These are phyloP conservation scores for Tetranychus truncatus DNA, from an alignment of 2,888 invertebrate genomes.

Conservation along the genomic window DNA sequence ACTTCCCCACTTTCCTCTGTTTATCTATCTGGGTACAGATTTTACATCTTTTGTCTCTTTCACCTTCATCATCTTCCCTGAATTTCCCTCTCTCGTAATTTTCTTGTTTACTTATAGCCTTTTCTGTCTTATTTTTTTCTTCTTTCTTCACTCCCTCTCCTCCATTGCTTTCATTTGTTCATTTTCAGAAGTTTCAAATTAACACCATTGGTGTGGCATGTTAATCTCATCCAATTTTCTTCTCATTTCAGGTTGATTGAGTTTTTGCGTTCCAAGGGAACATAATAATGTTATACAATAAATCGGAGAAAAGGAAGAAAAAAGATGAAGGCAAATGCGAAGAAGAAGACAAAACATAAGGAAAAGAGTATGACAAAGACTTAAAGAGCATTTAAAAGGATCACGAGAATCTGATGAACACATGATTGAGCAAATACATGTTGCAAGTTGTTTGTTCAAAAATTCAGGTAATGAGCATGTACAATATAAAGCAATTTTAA, in stretches of 20 bases:
- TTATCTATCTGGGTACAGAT: not conserved
- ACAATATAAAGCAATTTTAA: not conserved
- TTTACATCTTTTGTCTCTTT: not conserved
- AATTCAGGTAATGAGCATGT: not conserved
- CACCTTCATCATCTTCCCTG: not conserved
- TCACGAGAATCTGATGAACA: not conserved
- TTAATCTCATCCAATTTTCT: not conserved
- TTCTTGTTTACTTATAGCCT: too few relatives aligned
- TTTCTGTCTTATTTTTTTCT: not conserved
- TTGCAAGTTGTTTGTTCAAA: not conserved
- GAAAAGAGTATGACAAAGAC: not conserved
- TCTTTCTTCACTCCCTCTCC: not conserved
- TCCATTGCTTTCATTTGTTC: not conserved
- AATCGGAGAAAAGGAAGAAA: not conserved
- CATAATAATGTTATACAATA: not conserved
- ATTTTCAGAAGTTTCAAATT: not conserved
- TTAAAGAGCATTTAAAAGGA: not conserved
- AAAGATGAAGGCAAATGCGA: not conserved
- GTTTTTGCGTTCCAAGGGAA: not conserved
- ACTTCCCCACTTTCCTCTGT: not conserved
- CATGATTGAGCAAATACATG: not conserved
- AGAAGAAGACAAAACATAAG: not conserved
- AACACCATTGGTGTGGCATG: not conserved
- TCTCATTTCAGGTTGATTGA: slow-evolving; percentile 1
- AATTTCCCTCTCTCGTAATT: not conserved